A percentile compares a stretch with the other conserved stretches of the same genome.
Conservation (phyloP, 1,140 invertebrate species). For the Papilio helenus region DNA sequence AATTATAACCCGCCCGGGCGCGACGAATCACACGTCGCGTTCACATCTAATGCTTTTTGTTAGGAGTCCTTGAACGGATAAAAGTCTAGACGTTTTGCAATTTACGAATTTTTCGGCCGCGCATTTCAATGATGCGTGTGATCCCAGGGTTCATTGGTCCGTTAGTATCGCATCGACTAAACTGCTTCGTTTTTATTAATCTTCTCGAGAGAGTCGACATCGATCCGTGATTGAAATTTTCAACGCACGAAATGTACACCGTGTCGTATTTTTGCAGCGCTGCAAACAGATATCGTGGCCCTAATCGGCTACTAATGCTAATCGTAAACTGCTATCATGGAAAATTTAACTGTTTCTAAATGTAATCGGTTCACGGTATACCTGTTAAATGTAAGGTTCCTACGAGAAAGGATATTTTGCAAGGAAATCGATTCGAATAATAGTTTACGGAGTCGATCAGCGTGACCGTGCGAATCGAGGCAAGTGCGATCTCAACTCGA, state of each 20-base stretch:
- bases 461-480: slow-evolving; percentile 26
- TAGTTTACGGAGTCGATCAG: slow-evolving; percentile 44
- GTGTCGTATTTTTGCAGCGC: slow-evolving; percentile 70
- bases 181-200: slow-evolving; percentile 57
- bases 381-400: slow-evolving; percentile 55
- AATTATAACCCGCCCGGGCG: slow-evolving; percentile 62
- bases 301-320: slow-evolving; percentile 63
- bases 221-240: slow-evolving; percentile 73
- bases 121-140: slow-evolving; percentile 77
- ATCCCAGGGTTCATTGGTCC: slow-evolving; percentile 73
- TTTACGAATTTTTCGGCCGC: slow-evolving; percentile 77
- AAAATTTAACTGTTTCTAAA: slow-evolving; percentile 57
- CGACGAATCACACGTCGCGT: slow-evolving; percentile 61
- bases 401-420: slow-evolving; percentile 53
- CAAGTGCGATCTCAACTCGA: not conserved
- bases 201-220: slow-evolving; percentile 52
- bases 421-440: slow-evolving; percentile 54
- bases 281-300: slow-evolving; percentile 63
- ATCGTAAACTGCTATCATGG: slow-evolving; percentile 48
- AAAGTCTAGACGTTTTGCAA: slow-evolving; percentile 78
- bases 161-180: slow-evolving; percentile 53
- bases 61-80: slow-evolving; percentile 71
- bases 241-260: slow-evolving; percentile 66
- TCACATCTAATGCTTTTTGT: slow-evolving; percentile 61
- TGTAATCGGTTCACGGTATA: slow-evolving; percentile 64